These are phyloP conservation scores for Crotalus helleri DNA, from an alignment of 2,113 vertebrate species.

Conservation along the genomic window DNA sequence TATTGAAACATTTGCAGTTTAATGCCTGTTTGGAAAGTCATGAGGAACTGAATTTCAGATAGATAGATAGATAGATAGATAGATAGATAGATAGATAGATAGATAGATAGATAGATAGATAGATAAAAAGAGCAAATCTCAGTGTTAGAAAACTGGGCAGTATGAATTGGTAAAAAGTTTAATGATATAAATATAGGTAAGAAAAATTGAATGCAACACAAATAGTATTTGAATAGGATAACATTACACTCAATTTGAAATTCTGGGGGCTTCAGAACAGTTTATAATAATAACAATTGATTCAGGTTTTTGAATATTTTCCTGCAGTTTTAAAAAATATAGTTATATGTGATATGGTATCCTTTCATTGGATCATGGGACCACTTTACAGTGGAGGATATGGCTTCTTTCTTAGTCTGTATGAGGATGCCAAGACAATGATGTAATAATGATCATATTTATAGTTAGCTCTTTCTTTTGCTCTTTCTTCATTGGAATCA, in stretches of 20 bases:
- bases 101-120: too few relatives aligned
- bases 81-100: too few relatives aligned
- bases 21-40: neutral
- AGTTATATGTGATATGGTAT: neutral
- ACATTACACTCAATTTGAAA: neutral
- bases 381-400: neutral
- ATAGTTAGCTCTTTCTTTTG: conserved; percentile 47
- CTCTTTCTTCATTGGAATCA: conserved; percentile 50
- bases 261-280: neutral
- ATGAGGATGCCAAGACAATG: conserved; percentile 28
- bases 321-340: neutral
- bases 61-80: too few relatives aligned
- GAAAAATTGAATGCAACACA: neutral
- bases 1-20: neutral
- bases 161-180: neutral
- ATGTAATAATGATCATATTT: conserved; percentile 44
- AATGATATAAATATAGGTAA: neutral
- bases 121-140: neutral
- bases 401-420: conserved; percentile 35
- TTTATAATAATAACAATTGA: neutral
- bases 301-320: neutral
- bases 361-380: neutral
- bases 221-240: neutral
- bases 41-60: neutral
- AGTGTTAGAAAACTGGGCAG: neutral